Evolutionary conservation across 2,113 vertebrate genomes (phyloP).

Genomic region (Bucco capensis): DNA sequence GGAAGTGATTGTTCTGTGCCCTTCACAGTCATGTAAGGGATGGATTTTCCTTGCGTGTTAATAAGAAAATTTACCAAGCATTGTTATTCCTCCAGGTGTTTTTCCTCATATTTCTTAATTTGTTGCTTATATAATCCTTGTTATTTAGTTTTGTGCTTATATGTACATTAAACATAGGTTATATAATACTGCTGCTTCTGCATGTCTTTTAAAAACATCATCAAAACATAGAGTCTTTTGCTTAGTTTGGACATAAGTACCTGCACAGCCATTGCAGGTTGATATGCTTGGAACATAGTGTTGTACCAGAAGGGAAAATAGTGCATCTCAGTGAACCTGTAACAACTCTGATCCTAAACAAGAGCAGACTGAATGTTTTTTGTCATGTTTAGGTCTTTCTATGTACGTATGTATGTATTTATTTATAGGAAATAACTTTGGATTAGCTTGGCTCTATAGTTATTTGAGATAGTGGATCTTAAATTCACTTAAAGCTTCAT

Average conservation of each 20-base stretch:
- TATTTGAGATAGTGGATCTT: not conserved
- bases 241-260: not conserved
- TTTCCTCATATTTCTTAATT: not conserved
- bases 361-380: not conserved
- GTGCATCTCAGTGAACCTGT: not conserved
- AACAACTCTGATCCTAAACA: not conserved
- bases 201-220: not conserved
- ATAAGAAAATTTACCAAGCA: not conserved
- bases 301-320: not conserved
- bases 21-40: not conserved
- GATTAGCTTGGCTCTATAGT: not conserved
- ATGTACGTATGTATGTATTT: not conserved
- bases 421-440: not conserved
- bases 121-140: not conserved
- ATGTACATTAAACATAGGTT: not conserved
- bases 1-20: not conserved
- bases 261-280: not conserved
- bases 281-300: not conserved
- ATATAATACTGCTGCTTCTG: not conserved
- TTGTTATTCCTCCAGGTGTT: not conserved
- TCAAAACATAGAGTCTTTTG: not conserved
- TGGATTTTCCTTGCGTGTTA: not conserved
- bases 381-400: not conserved
- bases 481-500: conserved; percentile 18
- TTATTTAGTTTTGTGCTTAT: not conserved